phyloP scores from a whole-genome alignment of 1,140 invertebrate species.

The Drosophila subobscura region DNA sequence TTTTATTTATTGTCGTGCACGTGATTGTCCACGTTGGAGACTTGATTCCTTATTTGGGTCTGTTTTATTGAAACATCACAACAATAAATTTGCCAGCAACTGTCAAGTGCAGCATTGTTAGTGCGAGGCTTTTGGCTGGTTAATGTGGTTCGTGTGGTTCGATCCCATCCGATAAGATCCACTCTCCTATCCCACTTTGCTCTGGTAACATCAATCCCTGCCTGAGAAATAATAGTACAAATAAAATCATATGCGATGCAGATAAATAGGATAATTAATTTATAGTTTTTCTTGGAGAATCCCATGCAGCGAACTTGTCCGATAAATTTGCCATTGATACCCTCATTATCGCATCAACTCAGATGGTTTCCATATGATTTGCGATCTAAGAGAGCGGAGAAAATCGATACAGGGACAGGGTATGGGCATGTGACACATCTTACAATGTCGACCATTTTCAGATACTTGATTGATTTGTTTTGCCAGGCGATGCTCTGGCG shows the following conservation, averaged over 20 bases:
- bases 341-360: too few relatives aligned
- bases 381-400: constrained; percentile 41
- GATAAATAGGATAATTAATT: too few relatives aligned
- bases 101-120: constrained; percentile 68
- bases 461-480: constrained; percentile 76
- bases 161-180: constrained; percentile 13
- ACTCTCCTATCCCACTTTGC: constrained; percentile 46
- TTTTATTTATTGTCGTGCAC: constrained; percentile 25
- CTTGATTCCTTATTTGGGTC: constrained; percentile 64
- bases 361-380: constrained; percentile 56
- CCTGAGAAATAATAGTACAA: constrained; percentile 36
- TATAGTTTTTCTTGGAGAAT: too few relatives aligned
- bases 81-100: constrained; percentile 68
- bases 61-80: constrained; percentile 69
- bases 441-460: constrained; percentile 41
- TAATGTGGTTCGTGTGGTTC: constrained; percentile 75
- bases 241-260: constrained; percentile 15
- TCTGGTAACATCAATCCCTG: constrained; percentile 7
- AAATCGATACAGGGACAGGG: constrained; percentile 7
- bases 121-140: constrained; percentile 50
- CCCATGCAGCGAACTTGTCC: too few relatives aligned
- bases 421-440: constrained; percentile 52
- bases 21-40: constrained; percentile 46
- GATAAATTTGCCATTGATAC: too few relatives aligned
- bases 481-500: constrained; percentile 64